Percentiles rank a stretch among this genome's conserved stretches.
phyloP scores from a whole-genome alignment of 2,797 vertebrate genomes.

The Coccyzus lansbergi region DNA sequence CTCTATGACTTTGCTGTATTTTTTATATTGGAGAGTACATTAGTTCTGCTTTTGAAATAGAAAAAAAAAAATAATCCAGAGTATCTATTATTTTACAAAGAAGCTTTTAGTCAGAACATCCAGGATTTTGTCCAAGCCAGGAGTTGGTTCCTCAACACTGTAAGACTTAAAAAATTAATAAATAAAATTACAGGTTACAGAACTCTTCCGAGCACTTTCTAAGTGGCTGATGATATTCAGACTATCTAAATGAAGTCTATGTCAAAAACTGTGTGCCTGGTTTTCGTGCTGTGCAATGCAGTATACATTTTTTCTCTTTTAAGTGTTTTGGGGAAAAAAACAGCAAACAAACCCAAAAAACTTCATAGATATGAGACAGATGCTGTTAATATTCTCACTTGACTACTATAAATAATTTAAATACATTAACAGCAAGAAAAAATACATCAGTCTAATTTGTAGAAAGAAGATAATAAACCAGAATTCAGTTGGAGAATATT shows the following conservation, averaged over 20 bases:
- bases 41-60: constrained; percentile 2
- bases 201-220: not conserved
- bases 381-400: not conserved
- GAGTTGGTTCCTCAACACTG: not conserved
- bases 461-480: not conserved
- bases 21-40: constrained; percentile 20
- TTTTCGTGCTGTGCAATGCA: not conserved
- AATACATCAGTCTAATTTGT: not conserved
- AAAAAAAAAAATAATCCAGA: not conserved
- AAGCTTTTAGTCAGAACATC: not conserved
- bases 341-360: not conserved
- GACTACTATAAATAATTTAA: not conserved
- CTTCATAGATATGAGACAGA: not conserved
- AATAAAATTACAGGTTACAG: not conserved
- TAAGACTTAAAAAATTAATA: not conserved
- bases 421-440: not conserved
- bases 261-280: not conserved
- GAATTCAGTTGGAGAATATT: not conserved
- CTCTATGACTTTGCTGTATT: not conserved
- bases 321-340: not conserved
- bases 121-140: not conserved
- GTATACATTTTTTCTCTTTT: not conserved
- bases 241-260: not conserved
- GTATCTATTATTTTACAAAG: not conserved
- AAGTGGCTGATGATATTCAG: not conserved